phyloP scores from a whole-genome alignment of 2,797 vertebrate genomes.

The Merluccius polli region DNA sequence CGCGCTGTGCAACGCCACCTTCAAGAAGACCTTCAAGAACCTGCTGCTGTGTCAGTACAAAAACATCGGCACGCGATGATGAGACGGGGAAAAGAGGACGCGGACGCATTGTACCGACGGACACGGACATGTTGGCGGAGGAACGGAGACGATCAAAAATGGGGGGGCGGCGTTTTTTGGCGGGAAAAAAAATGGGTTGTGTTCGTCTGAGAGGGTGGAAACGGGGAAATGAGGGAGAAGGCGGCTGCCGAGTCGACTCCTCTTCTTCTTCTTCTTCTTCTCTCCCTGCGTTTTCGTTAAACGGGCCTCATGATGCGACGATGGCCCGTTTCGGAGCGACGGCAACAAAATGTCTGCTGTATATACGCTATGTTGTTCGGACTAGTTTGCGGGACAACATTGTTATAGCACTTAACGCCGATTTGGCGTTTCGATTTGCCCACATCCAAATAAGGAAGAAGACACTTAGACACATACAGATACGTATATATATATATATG shows the following conservation, averaged over 20 bases:
- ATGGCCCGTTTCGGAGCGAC: too few relatives aligned
- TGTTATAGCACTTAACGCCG: neutral
- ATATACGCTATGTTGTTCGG: neutral
- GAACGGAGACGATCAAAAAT: neutral
- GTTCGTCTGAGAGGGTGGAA: too few relatives aligned
- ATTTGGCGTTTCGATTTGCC: neutral
- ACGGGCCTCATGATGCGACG: too few relatives aligned
- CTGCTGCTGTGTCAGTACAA: conserved; percentile 96
- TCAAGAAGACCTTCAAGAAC: conserved; percentile 99
- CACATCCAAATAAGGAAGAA: neutral
- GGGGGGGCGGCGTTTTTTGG: neutral
- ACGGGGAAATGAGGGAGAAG: neutral
- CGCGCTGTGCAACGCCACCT: conserved; percentile 96
- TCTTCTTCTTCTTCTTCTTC: too few relatives aligned
- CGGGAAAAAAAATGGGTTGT: neutral
- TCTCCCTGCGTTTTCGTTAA: neutral
- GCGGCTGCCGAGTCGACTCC: too few relatives aligned
- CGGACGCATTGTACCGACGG: neutral
- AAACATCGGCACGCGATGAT: conserved; percentile 81
- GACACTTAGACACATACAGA: too few relatives aligned
- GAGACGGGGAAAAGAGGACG: conserved; percentile 5
- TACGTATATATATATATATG: too few relatives aligned
- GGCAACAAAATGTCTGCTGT: neutral
- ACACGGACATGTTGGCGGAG: neutral
- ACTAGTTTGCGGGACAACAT: neutral